Base-by-base conservation (phyloP, 1,140 invertebrate genomes). In the Hypothenemus hampei region DNA sequence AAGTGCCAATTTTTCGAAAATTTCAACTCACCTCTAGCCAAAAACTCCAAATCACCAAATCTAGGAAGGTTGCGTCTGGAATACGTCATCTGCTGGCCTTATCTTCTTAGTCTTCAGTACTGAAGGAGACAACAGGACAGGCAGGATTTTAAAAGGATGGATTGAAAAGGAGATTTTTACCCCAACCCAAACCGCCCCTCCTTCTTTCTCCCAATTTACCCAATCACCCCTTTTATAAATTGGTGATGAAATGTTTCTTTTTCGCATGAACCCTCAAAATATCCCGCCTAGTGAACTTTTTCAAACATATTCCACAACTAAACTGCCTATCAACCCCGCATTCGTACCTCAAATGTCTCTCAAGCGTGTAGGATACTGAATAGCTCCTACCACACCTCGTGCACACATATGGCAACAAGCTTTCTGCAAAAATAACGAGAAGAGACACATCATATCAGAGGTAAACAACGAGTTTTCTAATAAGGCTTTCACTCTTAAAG, bases 381-480 rank as follows among this genome's bases (percentile, higher is more conserved):
- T 76, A 78, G 53, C 48, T 59, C 40, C 75, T 67, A 46, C 72
- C 69, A 52, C 76, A 75, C 45, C 70, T 69, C 56, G 64, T 65
- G 59, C 70, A 69, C 57, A 62, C 65, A 66, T 65, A 59, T 15
- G 61, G 68, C 62, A 40, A n/a, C n/a, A n/a, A 60, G 13, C 57
- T 40, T 49, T 59, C 65, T 65, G 64, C 46, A 66, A 63, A 57
- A 58, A 62, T 58, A 51, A 57, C 10, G n/a, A n/a, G n/a, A n/a
- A 19, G 18, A 18, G 36, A 18, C 36, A 15, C 26, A 29, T 29
- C 26, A 6, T 29, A 6, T 7, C 26, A 29, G 6, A 7, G 26
- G 26, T 29, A 29, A 29, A n/a, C n/a, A 29, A 29, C 6, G 26
- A 7, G 26, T n/a, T n/a, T n/a, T n/a, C n/a, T n/a, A n/a, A n/a